phyloP scores from a whole-genome alignment of 2,113 vertebrate genomes.

The Alethe diademata region DNA sequence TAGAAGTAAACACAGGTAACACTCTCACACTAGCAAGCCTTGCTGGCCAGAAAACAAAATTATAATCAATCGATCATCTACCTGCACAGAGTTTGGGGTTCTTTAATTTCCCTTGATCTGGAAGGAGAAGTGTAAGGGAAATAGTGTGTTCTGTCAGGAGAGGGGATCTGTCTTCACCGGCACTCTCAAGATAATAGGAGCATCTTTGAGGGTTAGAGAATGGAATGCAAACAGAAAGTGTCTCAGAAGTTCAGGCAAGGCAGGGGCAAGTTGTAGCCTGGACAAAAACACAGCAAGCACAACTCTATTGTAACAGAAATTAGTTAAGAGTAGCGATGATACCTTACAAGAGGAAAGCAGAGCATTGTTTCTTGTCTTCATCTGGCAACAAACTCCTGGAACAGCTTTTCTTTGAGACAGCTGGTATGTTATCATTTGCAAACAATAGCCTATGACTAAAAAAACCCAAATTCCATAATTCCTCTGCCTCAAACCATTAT shows the following conservation, averaged over 20 bases:
- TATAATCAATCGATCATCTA: not conserved
- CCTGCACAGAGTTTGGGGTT: accelerated
- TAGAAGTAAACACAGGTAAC: not conserved
- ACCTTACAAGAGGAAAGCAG: not conserved
- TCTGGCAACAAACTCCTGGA: not conserved
- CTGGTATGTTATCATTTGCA: not conserved
- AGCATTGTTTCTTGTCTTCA: not conserved
- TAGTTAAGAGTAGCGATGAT: not conserved
- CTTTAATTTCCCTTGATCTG: not conserved
- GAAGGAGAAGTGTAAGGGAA: not conserved
- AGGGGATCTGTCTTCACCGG: not conserved
- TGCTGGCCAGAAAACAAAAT: not conserved
- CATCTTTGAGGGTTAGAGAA: not conserved
- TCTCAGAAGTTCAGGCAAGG: not conserved
- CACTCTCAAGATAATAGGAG: not conserved
- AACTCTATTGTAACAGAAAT: not conserved
- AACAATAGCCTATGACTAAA: not conserved
- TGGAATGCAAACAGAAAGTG: not conserved
- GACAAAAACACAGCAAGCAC: not conserved
- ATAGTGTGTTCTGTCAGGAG: not conserved
- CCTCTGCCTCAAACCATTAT: not conserved
- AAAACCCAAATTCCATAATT: not conserved
- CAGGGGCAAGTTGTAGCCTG: not conserved
- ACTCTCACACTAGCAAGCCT: not conserved
- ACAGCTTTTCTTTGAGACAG: not conserved